Evolutionary conservation across 2,888 invertebrate species (phyloP).

Genomic region (Diaphora mendica): DNA sequence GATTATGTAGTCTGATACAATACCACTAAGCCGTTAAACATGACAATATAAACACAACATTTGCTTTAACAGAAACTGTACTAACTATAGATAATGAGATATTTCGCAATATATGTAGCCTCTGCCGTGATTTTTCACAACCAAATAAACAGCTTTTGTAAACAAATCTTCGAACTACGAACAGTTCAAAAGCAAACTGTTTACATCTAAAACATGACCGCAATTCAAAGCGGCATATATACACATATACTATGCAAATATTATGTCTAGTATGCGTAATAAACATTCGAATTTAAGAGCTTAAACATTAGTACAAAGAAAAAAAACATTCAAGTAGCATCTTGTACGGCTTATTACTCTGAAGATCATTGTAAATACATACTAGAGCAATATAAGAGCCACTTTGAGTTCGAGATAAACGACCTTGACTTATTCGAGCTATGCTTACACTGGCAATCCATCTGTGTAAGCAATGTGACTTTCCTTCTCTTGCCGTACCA

Average conservation of each 20-base stretch:
- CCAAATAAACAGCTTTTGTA: neutral
- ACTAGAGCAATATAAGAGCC: neutral
- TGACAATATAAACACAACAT: neutral
- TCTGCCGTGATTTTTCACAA: neutral
- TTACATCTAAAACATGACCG: conserved; percentile 23
- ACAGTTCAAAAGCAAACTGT: conserved; percentile 22
- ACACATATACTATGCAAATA: conserved; percentile 24
- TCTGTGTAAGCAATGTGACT: neutral
- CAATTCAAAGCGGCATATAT: conserved; percentile 17
- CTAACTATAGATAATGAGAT: neutral
- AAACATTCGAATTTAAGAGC: neutral
- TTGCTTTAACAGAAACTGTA: neutral
- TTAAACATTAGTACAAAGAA: neutral
- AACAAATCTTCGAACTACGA: neutral
- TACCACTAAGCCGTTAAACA: neutral
- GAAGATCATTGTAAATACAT: neutral
- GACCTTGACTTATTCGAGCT: neutral
- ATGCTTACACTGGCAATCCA: neutral
- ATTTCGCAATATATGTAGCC: neutral
- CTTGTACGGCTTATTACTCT: neutral
- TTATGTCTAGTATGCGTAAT: conserved; percentile 18
- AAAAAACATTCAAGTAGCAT: neutral
- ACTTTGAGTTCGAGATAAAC: neutral
- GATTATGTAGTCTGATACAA: neutral
- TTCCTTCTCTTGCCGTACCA: neutral